These are phyloP conservation scores for Elachura formosa DNA, from an alignment of 2,113 vertebrate genomes.

Conservation along the genomic window DNA sequence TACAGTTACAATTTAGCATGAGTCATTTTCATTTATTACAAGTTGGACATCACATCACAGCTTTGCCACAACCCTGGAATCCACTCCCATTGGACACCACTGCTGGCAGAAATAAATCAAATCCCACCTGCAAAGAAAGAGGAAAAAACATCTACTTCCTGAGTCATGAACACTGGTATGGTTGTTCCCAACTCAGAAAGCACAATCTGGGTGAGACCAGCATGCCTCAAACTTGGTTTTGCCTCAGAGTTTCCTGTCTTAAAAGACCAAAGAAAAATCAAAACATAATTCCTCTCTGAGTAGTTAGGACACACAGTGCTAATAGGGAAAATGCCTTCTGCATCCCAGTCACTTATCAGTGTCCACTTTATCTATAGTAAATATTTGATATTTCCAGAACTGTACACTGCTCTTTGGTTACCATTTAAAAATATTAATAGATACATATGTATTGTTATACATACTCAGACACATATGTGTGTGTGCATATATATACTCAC, in stretches of 20 bases:
- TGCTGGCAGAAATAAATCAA: not conserved
- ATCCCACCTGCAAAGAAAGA: not conserved
- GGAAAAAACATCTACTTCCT: not conserved
- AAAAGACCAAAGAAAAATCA: not conserved
- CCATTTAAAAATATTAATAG: not conserved
- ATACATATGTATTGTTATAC: not conserved
- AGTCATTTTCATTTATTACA: no score
- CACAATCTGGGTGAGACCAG: not conserved
- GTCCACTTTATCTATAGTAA: not conserved
- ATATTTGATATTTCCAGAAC: not conserved
- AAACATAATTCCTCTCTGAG: not conserved
- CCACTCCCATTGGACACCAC: not conserved
- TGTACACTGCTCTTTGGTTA: not conserved
- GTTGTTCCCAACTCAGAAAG: not conserved
- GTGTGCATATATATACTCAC: rapidly evolving
- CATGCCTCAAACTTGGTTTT: not conserved
- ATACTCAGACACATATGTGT: not conserved
- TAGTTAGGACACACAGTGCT: not conserved
- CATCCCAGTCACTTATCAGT: not conserved
- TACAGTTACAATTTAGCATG: no score
- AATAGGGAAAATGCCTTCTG: not conserved
- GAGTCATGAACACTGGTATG: rapidly evolving
- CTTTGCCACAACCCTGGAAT: not conserved
- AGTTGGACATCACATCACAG: not conserved
- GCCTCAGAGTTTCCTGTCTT: not conserved